Evolutionary conservation across 92 coral and sea anemone species (phyloP), one percentile per base, ranked within the genome.

Genomic region (Epizoanthus rinbou): DNA sequence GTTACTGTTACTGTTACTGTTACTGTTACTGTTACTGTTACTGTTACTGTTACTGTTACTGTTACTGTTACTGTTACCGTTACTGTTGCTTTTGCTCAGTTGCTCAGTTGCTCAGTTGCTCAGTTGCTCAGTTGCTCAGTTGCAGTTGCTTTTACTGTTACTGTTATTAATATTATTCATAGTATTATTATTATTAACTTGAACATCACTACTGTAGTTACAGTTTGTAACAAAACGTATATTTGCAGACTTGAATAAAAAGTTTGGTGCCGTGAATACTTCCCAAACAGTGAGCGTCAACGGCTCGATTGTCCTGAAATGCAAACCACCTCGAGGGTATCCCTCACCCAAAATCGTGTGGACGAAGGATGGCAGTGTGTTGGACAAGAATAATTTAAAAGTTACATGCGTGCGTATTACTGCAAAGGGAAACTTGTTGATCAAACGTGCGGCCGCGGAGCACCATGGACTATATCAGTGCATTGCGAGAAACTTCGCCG

Each of bases 401-500:
- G 50, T 50, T 67, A 50, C 33, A 6, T 0, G n/a, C n/a, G 1
- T 67, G 6, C 73, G 73, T 8, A 8, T 33, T 13, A 67, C 73
- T 33, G 39, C 18, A 18, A 67, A 67, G 13, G 18, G 18, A 3
- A 78, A 78, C 37, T 63, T 78, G 23, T 14, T 78, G 11, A 78
- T 78, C 19, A 78, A 52, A 52, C 24, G 25, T 6, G 13, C 66
- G 5, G 52, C 63, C 63, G 15, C 9, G 13, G 58, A 41, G 16
- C 41, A 78, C 16, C 22, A 33, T n/a, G 71, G 82, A 4, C 0
- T 60, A 22, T 78, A 62, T 65, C 82, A 63, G 82, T 78, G 82
- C 23, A 65, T 78, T 78, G 82, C 21, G 13, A 78, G 22, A 6
- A 78, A 78, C 71, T 19, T 62, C 6, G 82, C 82, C 14, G 71